Conservation (phyloP, 2,797 vertebrate genomes). For the Tympanoctomys barrerae region DNA sequence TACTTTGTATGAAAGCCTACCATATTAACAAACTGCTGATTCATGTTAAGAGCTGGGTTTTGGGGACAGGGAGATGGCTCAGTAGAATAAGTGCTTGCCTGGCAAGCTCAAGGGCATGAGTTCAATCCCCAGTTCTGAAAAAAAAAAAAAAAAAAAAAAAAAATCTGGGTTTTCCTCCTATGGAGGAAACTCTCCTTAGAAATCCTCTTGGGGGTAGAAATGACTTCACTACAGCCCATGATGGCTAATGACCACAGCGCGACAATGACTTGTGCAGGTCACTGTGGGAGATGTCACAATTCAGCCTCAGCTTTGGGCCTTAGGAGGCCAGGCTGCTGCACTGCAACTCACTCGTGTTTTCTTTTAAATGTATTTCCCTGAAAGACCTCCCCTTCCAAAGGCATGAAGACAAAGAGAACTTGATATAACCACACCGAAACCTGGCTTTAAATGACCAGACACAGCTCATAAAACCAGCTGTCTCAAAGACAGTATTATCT, state of each 20-base stretch:
- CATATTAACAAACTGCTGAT: neutral
- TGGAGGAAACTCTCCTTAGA: neutral
- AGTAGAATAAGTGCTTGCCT: too few species aligned
- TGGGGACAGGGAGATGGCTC: too few species aligned
- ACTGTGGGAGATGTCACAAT: neutral
- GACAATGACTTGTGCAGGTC: neutral
- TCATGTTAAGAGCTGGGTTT: neutral
- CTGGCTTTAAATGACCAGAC: constrained; percentile 54
- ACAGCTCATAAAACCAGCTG: constrained; percentile 85
- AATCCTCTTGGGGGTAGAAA: neutral
- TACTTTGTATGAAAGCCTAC: neutral
- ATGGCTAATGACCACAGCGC: neutral
- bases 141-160: too few species aligned
- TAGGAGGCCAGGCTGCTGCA: neutral
- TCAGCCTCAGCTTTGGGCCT: neutral
- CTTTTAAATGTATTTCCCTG: neutral
- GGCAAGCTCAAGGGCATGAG: too few species aligned
- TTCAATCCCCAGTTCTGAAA: too few species aligned
- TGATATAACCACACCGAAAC: neutral
- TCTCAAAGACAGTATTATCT: constrained; percentile 89
- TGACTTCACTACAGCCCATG: fast-evolving
- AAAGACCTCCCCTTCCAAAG: neutral
- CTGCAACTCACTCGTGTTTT: neutral
- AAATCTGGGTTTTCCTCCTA: neutral
- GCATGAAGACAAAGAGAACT: neutral